Conservation (phyloP, 2,113 vertebrate genomes). For the Tichodroma muraria region DNA sequence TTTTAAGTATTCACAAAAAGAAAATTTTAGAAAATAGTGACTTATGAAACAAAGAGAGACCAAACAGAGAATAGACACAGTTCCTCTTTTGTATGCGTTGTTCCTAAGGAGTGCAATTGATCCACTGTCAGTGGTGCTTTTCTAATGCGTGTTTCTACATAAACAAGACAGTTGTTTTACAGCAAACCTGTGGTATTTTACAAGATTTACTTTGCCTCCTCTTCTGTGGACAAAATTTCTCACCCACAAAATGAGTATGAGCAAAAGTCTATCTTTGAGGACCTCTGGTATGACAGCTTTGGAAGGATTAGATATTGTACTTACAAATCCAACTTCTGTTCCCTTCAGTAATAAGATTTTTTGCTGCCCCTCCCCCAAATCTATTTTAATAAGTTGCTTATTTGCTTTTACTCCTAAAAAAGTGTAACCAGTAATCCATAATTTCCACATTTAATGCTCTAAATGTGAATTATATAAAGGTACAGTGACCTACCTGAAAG, state of each 20-base stretch:
- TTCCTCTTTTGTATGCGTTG: accelerated
- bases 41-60: neutral
- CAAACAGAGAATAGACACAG: neutral
- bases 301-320: neutral
- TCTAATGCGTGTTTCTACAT: neutral
- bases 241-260: neutral
- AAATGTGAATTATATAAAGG: neutral
- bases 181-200: neutral
- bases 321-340: neutral
- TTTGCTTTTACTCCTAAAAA: neutral
- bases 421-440: neutral
- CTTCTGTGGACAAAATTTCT: neutral
- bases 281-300: neutral
- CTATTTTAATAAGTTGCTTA: neutral
- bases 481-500: neutral
- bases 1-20: neutral
- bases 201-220: neutral
- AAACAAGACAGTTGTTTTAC: neutral
- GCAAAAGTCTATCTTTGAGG: neutral
- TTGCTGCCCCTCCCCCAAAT: neutral
- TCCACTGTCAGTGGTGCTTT: neutral
- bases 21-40: neutral
- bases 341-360: neutral
- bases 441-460: neutral
- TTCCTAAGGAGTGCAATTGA: neutral